Base-by-base conservation (phyloP, 1,140 invertebrate species). In the Bombus pascuorum region DNA sequence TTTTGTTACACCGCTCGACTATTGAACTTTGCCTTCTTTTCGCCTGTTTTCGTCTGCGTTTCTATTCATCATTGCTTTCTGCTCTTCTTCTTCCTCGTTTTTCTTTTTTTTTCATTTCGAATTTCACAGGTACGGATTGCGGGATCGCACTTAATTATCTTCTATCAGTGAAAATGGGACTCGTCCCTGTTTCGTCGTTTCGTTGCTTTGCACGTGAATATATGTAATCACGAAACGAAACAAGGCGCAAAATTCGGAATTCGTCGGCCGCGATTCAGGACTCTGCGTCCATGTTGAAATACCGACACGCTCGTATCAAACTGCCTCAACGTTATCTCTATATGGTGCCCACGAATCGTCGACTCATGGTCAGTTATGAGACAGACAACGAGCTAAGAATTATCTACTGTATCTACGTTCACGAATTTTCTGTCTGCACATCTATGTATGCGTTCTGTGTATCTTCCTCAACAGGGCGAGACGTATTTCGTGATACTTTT, bases 1-100 rank as follows among this genome's bases (percentile, higher is more conserved):
- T 91, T 91, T 91, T 91, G 90, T 91, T 91, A 91, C 90, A 91
- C 90, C 90, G 90, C 90, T 91, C 90, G 87, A 80, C 68, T 86
- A 90, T 79, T 82, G 59, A 82, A 68, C 42, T n/a, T 66, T 47
- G 72, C 77, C 66, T 85, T 87, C 74, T 57, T 76, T 86, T 86
- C 39, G 47, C 71, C 57, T 73, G 37, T 44, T 71, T 72, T 66
- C 57, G 28, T 62, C 59, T 62, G 59, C 59, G 8, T 34, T 6
- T 78, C 37, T 34, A 22, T 28, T n/a, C 65, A 15, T 32, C n/a
- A 32, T 85, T 65, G 34, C 70, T 34, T 32, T 66, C n/a, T 66
- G n/a, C 15, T 66, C n/a, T 66, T 37, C 37, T 37, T 71, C 37
- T 39, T 59, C 13, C 39, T 42, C 6, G 1, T 62, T 32, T 34